These are phyloP conservation scores for Brachirus orientalis DNA, from an alignment of 2,113 vertebrate genomes.

Conservation along the genomic window DNA sequence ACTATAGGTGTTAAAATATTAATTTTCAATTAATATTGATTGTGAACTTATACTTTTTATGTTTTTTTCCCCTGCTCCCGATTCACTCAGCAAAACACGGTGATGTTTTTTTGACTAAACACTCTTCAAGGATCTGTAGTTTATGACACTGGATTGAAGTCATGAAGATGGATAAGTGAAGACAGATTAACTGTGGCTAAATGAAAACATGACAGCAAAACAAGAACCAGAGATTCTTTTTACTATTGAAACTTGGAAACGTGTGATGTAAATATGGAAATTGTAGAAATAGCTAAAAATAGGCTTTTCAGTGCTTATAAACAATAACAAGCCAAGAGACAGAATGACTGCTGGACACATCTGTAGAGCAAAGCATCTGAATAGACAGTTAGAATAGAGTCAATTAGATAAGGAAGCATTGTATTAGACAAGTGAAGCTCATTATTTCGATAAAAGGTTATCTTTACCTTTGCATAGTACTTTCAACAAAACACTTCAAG, in stretches of 20 bases:
- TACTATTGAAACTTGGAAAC: neutral
- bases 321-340: too few relatives aligned
- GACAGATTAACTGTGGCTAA: neutral
- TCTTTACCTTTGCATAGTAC: neutral
- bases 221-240: neutral
- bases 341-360: too few relatives aligned
- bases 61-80: too few relatives aligned
- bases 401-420: too few relatives aligned
- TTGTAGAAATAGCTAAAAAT: neutral
- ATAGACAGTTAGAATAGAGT: too few relatives aligned
- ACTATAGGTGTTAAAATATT: neutral
- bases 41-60: too few relatives aligned
- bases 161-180: neutral
- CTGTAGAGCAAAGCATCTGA: too few relatives aligned
- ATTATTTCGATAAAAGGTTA: constrained; percentile 6
- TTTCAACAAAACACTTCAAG: neutral
- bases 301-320: neutral
- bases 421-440: too few relatives aligned
- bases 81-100: neutral
- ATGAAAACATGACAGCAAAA: neutral
- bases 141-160: neutral
- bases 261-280: neutral
- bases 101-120: neutral
- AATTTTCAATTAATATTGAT: too few relatives aligned
- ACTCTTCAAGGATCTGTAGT: neutral